Percentiles rank a stretch among this genome's conserved stretches.
phyloP scores from a whole-genome alignment of 35 echinoderm and acorn worm genomes.

The Ophioderma brevispina region DNA sequence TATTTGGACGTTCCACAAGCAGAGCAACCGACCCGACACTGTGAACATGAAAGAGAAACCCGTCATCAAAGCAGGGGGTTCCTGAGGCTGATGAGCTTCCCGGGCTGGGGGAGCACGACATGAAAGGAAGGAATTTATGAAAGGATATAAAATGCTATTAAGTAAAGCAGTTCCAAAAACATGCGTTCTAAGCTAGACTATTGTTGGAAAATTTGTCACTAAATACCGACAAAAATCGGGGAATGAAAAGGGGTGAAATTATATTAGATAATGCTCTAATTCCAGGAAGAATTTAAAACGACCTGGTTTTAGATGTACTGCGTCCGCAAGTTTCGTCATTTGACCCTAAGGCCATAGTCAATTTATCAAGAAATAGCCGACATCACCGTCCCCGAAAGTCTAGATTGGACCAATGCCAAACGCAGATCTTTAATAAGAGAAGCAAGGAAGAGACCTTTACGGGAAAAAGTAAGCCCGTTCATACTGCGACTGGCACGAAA shows the following conservation, averaged over 20 bases:
- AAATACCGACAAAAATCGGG: neutral
- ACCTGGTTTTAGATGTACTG: conserved; percentile 40
- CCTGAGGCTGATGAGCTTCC: neutral
- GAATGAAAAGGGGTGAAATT: conserved; percentile 25
- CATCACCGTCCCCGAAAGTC: conserved; percentile 39
- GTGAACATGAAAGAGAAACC: neutral
- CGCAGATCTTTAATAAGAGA: conserved; percentile 4
- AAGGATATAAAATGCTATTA: conserved; percentile 19
- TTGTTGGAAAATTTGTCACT: conserved; percentile 21
- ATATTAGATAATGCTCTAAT: neutral
- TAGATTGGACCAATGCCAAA: neutral
- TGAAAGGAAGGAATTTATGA: neutral
- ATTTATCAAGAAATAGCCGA: conserved; percentile 13
- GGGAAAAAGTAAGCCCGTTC: no score
- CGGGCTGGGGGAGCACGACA: neutral
- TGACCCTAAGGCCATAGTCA: conserved; percentile 16
- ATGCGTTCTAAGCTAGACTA: neutral
- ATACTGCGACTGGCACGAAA: no score
- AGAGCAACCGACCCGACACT: neutral
- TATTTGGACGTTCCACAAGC: neutral
- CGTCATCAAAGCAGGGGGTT: neutral
- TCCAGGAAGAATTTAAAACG: neutral
- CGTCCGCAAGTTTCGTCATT: neutral
- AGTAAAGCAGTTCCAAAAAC: conserved; percentile 16
- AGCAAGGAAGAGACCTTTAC: no score